Percentiles rank a stretch among this genome's conserved stretches.
Conservation (phyloP, 2,797 vertebrate species). For the Typhlichthys eigenmanni region DNA sequence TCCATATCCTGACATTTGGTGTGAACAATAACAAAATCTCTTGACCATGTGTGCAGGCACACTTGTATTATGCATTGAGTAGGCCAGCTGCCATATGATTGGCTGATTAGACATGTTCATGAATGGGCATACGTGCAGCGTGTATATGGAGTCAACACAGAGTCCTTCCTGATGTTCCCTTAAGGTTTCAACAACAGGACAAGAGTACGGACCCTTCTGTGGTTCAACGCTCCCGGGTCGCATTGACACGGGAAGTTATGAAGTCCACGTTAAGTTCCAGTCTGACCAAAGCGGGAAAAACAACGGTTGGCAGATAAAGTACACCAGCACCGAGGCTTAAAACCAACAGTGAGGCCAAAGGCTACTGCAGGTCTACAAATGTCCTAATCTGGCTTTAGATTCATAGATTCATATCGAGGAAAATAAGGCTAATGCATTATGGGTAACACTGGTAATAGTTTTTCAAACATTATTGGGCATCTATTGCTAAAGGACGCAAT, state of each 20-base stretch:
- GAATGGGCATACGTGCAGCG: too few species aligned
- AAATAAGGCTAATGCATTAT: not conserved
- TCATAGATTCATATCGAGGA: not conserved
- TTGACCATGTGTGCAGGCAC: too few species aligned
- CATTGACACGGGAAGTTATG: constrained; percentile 78
- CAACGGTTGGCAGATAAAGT: constrained; percentile 83
- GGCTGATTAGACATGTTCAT: too few species aligned
- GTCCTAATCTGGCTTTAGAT: not conserved
- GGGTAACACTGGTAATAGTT: too few species aligned
- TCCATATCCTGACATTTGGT: too few species aligned
- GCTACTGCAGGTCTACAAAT: not conserved
- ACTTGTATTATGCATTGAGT: constrained; percentile 25
- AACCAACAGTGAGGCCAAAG: not conserved
- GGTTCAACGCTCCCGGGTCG: constrained; percentile 69
- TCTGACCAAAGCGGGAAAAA: constrained; percentile 78
- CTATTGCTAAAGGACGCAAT: not conserved
- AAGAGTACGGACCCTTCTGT: constrained; percentile 80
- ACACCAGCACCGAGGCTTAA: constrained; percentile 57
- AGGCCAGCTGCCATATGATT: not conserved
- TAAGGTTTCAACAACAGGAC: constrained; percentile 77
- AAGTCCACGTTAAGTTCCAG: constrained; percentile 71
- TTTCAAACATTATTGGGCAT: not conserved
- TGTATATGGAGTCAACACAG: constrained; percentile 6
- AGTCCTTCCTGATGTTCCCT: constrained; percentile 11
- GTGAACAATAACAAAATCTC: too few species aligned